A percentile compares a stretch with the other conserved stretches of the same genome.
Evolutionary conservation across 2,113 vertebrate species (phyloP).

Genomic region (Plecturocebus donacophilus): DNA sequence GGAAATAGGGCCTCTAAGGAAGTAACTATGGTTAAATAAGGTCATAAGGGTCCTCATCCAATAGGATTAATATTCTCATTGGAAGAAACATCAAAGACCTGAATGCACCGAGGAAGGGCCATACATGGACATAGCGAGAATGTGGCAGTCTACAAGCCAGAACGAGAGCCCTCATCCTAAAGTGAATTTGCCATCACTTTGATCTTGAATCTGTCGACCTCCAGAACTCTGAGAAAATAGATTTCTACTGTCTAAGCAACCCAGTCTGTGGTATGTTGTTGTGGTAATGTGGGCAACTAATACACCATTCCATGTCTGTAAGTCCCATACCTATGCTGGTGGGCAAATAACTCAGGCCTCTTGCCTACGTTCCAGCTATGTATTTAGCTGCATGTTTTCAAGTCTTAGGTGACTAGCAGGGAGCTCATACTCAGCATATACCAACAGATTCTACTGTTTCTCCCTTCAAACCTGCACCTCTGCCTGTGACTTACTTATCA

Average conservation of each 20-base stretch:
- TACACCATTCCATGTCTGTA: not conserved
- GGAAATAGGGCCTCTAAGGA: not conserved
- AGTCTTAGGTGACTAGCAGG: not conserved
- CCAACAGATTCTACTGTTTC: not conserved
- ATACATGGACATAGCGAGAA: not conserved
- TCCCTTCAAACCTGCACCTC: not conserved
- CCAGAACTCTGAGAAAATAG: not conserved
- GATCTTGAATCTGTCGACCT: not conserved
- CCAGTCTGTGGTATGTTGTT: not conserved
- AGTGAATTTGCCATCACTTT: not conserved
- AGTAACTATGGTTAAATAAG: not conserved
- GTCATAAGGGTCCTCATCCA: not conserved
- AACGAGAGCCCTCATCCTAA: not conserved
- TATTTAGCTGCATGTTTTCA: not conserved
- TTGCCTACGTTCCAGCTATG: not conserved
- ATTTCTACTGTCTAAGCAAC: not conserved
- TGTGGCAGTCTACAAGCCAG: accelerated
- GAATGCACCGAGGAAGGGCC: not conserved
- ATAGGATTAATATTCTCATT: not conserved
- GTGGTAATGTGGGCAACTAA: not conserved
- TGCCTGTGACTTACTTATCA: not conserved
- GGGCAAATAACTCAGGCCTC: not conserved
- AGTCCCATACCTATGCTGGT: not conserved
- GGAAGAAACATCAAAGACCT: not conserved
- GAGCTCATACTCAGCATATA: not conserved